Conservation (phyloP, 2,113 vertebrate species). For the Scartelaos histophorus region DNA sequence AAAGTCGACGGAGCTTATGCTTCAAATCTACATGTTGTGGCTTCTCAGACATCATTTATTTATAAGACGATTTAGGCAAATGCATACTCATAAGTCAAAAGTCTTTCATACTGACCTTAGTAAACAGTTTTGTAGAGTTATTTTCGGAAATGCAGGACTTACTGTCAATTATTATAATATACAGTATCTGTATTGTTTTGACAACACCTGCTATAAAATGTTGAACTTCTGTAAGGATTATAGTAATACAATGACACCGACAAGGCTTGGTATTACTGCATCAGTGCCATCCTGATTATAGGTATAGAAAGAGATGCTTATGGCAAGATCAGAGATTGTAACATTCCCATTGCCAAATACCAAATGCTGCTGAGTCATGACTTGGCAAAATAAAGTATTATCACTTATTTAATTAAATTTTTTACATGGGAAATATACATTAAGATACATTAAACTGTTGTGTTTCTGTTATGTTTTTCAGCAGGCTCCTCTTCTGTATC, state of each 20-base stretch:
- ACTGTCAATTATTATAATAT: not conserved
- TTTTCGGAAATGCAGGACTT: no score
- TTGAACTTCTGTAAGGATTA: no score
- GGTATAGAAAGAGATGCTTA: not conserved
- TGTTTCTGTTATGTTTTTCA: no score
- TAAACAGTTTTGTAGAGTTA: not conserved
- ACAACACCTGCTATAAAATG: not conserved
- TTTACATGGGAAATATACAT: no score
- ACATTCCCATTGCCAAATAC: not conserved
- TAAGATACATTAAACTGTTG: no score
- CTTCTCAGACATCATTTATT: conserved; percentile 16
- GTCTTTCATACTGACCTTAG: not conserved
- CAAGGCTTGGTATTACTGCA: no score
- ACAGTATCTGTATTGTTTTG: not conserved
- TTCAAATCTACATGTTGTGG: conserved; percentile 13
- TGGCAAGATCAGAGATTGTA: not conserved
- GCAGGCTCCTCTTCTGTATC: no score
- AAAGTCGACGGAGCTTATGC: conserved; percentile 7
- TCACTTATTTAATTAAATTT: no score
- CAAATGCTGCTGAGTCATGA: not conserved
- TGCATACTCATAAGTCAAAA: not conserved
- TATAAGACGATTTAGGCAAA: conserved; percentile 4
- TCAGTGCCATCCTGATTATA: not conserved
- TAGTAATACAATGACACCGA: no score
- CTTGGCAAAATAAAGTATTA: not conserved